A percentile compares a stretch with the other conserved stretches of the same genome.
Evolutionary conservation across 1,140 invertebrate species (phyloP).

Genomic region (Neelides sp.): DNA sequence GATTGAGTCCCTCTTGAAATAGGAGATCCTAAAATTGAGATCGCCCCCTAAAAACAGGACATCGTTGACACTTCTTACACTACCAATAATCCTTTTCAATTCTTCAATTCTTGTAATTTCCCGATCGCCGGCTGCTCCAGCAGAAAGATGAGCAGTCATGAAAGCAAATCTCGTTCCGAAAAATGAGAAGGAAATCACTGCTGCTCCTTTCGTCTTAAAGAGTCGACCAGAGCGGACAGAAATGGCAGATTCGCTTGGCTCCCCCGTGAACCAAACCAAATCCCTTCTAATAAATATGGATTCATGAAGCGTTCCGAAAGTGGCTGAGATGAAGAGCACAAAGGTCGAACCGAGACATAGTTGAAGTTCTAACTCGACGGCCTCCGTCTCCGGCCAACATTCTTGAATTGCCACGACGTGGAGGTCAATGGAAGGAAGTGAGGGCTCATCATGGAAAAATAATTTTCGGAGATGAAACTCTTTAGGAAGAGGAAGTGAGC

Average conservation of each 20-base stretch:
- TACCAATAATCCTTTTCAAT: slow-evolving; percentile 20
- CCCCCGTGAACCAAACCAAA: slow-evolving; percentile 28
- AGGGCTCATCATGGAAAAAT: slow-evolving; percentile 22
- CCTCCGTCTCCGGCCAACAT: slow-evolving; percentile 28
- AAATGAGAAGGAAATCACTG: slow-evolving; percentile 23
- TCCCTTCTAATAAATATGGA: slow-evolving; percentile 25
- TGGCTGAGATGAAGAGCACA: slow-evolving; percentile 24
- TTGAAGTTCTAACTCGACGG: slow-evolving; percentile 26
- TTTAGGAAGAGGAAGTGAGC: slow-evolving; percentile 26
- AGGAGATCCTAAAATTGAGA: slow-evolving; percentile 25
- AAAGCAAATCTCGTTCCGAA: slow-evolving; percentile 28
- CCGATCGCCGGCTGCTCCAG: slow-evolving; percentile 18
- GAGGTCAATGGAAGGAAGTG: slow-evolving; percentile 17
- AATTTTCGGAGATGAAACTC: slow-evolving; percentile 25
- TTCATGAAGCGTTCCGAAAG: slow-evolving; percentile 28
- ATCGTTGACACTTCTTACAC: slow-evolving; percentile 15
- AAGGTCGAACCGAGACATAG: slow-evolving; percentile 22
- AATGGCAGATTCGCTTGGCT: slow-evolving; percentile 17
- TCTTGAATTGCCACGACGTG: slow-evolving; percentile 28
- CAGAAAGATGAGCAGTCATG: slow-evolving; percentile 26
- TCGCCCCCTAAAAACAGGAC: slow-evolving; percentile 27
- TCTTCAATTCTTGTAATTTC: slow-evolving; percentile 22
- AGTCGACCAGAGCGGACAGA: slow-evolving; percentile 27
- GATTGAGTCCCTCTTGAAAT: slow-evolving; percentile 14
- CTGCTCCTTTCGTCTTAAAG: slow-evolving; percentile 29